phyloP scores from a whole-genome alignment of 2,888 invertebrate genomes.

The Apamea anceps region DNA sequence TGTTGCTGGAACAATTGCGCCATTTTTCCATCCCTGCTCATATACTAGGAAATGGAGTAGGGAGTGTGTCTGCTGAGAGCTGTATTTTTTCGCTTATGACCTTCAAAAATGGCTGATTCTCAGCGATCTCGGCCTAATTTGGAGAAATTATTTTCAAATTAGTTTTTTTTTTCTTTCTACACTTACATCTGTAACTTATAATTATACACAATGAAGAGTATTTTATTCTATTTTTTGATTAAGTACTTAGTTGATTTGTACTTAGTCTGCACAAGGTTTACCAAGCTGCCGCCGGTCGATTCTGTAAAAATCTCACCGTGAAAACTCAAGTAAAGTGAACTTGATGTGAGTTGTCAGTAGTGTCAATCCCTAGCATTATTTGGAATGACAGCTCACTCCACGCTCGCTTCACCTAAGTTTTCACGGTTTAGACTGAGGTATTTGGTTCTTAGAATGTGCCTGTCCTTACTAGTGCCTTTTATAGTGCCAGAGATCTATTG shows the following conservation, averaged over 20 bases:
- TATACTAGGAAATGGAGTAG: neutral
- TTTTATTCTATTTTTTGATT: neutral
- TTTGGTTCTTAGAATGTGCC: constrained; percentile 6
- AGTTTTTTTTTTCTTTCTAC: neutral
- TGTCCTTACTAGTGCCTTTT: neutral
- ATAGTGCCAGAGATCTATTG: constrained; percentile 13
- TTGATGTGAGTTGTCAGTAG: too few relatives aligned
- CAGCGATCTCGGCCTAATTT: neutral
- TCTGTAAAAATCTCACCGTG: too few relatives aligned
- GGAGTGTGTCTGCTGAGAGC: neutral
- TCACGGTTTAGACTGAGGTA: constrained; percentile 3
- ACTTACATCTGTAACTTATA: neutral
- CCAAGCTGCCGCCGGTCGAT: too few relatives aligned
- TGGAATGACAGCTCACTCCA: too few relatives aligned
- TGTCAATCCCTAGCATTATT: too few relatives aligned
- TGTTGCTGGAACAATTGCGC: neutral
- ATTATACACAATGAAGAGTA: neutral
- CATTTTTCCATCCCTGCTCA: neutral
- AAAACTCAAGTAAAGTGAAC: too few relatives aligned
- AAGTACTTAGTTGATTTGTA: neutral
- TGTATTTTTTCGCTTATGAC: neutral
- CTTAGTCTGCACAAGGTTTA: neutral
- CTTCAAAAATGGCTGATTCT: neutral
- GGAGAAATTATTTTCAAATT: too few relatives aligned
- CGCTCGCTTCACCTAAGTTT: too few relatives aligned